Conservation (phyloP, 2,888 invertebrate species). For the Tetrapedia diversipes region DNA sequence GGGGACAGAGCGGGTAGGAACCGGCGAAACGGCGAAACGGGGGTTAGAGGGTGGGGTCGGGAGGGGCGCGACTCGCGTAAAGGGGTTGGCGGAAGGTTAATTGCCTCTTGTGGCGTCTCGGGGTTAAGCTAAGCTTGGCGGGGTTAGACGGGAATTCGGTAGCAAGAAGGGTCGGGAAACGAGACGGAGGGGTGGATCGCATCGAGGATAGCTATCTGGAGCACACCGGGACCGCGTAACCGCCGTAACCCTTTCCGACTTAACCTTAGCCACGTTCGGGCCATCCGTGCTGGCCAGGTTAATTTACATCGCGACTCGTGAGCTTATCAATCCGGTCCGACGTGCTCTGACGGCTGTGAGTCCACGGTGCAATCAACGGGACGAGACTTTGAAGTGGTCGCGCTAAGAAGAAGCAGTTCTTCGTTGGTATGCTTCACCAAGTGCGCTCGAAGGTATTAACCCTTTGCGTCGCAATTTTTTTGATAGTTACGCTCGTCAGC, state of each 20-base stretch:
- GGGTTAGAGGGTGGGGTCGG: constrained; percentile 13
- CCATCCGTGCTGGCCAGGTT: constrained; percentile 66
- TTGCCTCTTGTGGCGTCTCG: constrained; percentile 80
- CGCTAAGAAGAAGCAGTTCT: not conserved
- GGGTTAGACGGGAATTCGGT: constrained; percentile 66
- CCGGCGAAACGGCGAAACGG: too few relatives aligned
- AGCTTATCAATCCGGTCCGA: constrained; percentile 68
- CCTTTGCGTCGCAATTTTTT: too few relatives aligned
- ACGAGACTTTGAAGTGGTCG: not conserved
- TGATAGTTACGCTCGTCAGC: too few relatives aligned
- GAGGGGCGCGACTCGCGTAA: constrained; percentile 61
- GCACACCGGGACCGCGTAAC: constrained; percentile 68
- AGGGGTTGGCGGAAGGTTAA: constrained; percentile 80
- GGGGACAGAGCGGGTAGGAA: constrained; percentile 55
- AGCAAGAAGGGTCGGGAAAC: constrained; percentile 52
- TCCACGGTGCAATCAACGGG: constrained; percentile 6
- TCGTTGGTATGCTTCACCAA: not conserved
- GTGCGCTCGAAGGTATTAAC: not conserved
- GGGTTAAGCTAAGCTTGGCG: constrained; percentile 73
- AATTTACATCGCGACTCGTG: constrained; percentile 74
- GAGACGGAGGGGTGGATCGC: constrained; percentile 62
- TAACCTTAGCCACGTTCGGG: constrained; percentile 72
- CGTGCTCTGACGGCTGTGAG: constrained; percentile 12
- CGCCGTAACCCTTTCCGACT: constrained; percentile 72
- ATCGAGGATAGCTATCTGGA: constrained; percentile 71